Percentiles rank a stretch among this genome's conserved stretches.
Evolutionary conservation across 2,797 vertebrate species (phyloP).

Genomic region (Poecilia wingei): DNA sequence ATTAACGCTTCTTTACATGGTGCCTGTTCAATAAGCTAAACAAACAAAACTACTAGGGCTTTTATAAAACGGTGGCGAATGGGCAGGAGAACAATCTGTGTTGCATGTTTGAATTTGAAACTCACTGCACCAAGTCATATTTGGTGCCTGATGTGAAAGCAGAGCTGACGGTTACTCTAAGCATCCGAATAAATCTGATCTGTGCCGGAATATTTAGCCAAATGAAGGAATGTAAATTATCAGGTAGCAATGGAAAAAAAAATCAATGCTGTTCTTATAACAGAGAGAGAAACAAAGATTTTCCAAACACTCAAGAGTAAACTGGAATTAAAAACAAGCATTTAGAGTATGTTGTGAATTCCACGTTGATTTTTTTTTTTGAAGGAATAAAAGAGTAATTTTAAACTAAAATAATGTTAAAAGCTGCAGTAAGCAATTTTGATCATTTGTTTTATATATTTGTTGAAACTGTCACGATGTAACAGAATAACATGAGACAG

Average conservation of each 20-base stretch:
- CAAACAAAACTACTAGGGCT: background rate
- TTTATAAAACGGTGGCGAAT: background rate
- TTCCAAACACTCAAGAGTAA: background rate
- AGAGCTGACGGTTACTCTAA: conserved; percentile 10
- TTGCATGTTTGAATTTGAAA: background rate
- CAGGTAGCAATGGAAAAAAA: background rate
- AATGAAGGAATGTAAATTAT: background rate
- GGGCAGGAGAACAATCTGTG: background rate
- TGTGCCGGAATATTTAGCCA: background rate
- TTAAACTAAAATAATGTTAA: background rate
- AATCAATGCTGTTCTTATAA: background rate
- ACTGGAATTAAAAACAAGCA: conserved; percentile 10
- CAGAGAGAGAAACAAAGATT: background rate
- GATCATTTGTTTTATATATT: no score
- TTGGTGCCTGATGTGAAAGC: conserved; percentile 1
- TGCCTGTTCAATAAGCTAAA: background rate
- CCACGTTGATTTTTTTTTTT: background rate
- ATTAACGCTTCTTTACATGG: background rate
- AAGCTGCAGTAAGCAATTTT: no score
- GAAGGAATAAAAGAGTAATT: background rate
- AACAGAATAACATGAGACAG: no score
- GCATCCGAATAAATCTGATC: conserved; percentile 5
- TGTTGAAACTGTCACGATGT: no score
- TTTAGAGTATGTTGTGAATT: background rate
- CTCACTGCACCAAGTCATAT: background rate